phyloP scores from a whole-genome alignment of 2,888 invertebrate species.

The Luperina nickerlii region DNA sequence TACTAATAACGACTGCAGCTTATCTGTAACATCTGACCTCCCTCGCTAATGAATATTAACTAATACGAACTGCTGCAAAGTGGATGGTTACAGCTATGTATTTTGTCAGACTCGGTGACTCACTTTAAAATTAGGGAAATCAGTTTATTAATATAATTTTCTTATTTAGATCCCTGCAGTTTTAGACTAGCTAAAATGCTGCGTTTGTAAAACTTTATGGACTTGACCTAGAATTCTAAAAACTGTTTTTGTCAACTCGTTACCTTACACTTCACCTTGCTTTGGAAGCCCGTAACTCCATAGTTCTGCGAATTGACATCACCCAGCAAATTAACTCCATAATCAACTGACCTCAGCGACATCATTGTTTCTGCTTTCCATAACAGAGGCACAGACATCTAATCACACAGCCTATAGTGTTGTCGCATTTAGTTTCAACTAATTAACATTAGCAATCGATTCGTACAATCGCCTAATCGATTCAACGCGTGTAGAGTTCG shows the following conservation, averaged over 20 bases:
- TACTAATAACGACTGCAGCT: constrained; percentile 67
- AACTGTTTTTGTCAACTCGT: background rate
- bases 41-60: constrained; percentile 89
- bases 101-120: constrained; percentile 78
- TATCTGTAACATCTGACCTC: constrained; percentile 85
- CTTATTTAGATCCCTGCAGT: background rate
- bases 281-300: background rate
- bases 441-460: constrained; percentile 74
- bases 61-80: constrained; percentile 82
- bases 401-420: constrained; percentile 44
- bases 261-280: background rate
- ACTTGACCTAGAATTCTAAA: background rate
- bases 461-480: constrained; percentile 73
- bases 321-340: background rate
- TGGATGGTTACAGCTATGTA: constrained; percentile 72
- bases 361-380: constrained; percentile 7
- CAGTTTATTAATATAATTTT: constrained; percentile 9
- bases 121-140: constrained; percentile 70
- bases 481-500: constrained; percentile 80
- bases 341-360: background rate
- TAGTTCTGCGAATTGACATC: background rate
- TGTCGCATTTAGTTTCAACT: constrained; percentile 59
- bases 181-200: background rate
- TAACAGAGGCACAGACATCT: constrained; percentile 19
- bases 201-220: background rate